These are phyloP conservation scores for Ferrisia virgata DNA, from an alignment of 2,888 invertebrate genomes.

Conservation along the genomic window DNA sequence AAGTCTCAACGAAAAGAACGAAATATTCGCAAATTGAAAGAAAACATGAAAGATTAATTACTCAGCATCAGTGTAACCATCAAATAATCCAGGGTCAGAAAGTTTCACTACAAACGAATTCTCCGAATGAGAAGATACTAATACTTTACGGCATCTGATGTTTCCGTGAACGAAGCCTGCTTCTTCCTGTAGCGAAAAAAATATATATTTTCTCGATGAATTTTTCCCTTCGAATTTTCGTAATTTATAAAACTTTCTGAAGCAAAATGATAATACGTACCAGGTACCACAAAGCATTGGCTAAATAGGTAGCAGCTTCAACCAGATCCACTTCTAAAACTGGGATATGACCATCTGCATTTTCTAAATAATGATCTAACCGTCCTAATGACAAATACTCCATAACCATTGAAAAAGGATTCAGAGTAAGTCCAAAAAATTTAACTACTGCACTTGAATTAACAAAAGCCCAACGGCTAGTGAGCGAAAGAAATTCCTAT, in stretches of 20 bases:
- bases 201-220: not conserved
- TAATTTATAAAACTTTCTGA: too few species aligned
- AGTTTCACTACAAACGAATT: constrained; percentile 73
- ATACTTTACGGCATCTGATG: constrained; percentile 75
- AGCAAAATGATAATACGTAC: constrained; percentile 55
- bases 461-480: constrained; percentile 74
- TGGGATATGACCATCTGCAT: constrained; percentile 54
- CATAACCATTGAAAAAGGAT: constrained; percentile 75
- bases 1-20: not conserved
- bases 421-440: constrained; percentile 73
- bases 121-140: constrained; percentile 71
- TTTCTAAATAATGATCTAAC: constrained; percentile 65
- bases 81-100: constrained; percentile 74
- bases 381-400: constrained; percentile 78
- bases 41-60: constrained; percentile 56
- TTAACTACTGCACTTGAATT: constrained; percentile 73
- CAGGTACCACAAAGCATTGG: constrained; percentile 82
- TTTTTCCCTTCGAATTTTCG: not conserved
- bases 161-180: constrained; percentile 79
- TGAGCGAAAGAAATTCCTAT: constrained; percentile 73
- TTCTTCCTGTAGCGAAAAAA: constrained; percentile 60
- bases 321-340: constrained; percentile 64
- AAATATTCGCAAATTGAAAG: not conserved
- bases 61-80: constrained; percentile 64
- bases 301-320: constrained; percentile 76